Percentiles rank a stretch among this genome's conserved stretches.
These are phyloP conservation scores for Maccullochella peelii DNA, from an alignment of 2,113 vertebrate species.

Conservation along the genomic window DNA sequence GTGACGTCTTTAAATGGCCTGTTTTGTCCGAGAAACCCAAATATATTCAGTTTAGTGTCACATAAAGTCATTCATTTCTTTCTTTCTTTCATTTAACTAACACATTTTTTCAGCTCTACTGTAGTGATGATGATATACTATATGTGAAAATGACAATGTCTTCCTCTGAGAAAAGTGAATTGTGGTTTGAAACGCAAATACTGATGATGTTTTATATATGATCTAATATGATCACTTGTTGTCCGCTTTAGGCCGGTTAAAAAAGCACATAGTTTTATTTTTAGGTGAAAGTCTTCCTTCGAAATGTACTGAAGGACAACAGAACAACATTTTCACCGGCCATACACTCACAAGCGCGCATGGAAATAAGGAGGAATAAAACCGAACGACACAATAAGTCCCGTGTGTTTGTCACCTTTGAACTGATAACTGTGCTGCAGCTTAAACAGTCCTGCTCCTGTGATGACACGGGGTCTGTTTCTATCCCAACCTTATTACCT, in stretches of 20 bases:
- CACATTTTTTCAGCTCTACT: background rate
- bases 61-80: no score
- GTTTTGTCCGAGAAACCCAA: background rate
- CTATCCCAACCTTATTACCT: conserved; percentile 75
- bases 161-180: no score
- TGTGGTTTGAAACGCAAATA: background rate
- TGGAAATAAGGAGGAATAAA: conserved; percentile 46
- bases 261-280: background rate
- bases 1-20: background rate
- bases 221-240: background rate
- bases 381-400: conserved; percentile 31
- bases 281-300: background rate
- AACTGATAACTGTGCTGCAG: conserved; percentile 62
- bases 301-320: background rate
- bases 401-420: conserved; percentile 69
- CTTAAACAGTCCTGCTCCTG: conserved; percentile 66
- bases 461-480: conserved; percentile 71
- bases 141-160: background rate
- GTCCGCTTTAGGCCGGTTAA: background rate
- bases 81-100: background rate
- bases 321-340: conserved; percentile 21
- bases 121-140: background rate
- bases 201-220: background rate
- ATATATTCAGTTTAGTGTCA: background rate
- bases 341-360: background rate